phyloP scores from a whole-genome alignment of 2,888 invertebrate genomes.

The Pterobdella sp. region DNA sequence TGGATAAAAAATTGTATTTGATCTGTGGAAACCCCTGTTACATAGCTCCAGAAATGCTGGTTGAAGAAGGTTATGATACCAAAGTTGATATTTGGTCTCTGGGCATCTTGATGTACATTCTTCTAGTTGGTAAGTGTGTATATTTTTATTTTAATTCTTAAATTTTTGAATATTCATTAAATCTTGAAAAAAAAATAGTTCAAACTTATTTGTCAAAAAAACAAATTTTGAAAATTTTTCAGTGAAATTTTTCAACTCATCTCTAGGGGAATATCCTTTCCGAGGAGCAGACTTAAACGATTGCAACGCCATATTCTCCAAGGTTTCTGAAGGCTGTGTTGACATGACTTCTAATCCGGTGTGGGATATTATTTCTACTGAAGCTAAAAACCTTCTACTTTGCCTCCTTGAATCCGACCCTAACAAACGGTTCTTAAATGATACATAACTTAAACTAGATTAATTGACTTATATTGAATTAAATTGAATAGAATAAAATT shows the following conservation, averaged over 20 bases:
- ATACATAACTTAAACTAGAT: no score
- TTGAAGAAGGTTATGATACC: constrained; percentile 17
- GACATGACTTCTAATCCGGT: not conserved
- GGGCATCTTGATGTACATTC: constrained; percentile 20
- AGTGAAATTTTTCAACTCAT: not conserved
- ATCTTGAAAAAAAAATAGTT: not conserved
- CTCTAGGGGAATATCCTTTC: constrained; percentile 6
- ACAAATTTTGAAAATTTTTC: not conserved
- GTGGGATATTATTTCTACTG: constrained; percentile 13
- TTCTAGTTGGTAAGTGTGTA: constrained; percentile 19
- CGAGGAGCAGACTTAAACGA: not conserved
- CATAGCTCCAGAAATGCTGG: constrained; percentile 23
- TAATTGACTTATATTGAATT: no score
- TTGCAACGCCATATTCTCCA: constrained; percentile 21
- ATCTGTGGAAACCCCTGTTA: constrained; percentile 22
- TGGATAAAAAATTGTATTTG: constrained; percentile 1
- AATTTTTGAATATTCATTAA: not conserved
- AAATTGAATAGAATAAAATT: no score
- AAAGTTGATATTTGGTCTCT: constrained; percentile 24
- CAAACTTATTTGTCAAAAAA: not conserved
- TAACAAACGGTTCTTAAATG: not conserved
- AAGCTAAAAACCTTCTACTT: constrained; percentile 15
- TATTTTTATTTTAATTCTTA: not conserved
- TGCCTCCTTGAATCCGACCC: constrained; percentile 13
- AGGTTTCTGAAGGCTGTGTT: not conserved